Percentiles rank a stretch among this genome's conserved stretches.
phyloP scores from a whole-genome alignment of 2,888 invertebrate genomes.

The Crioceris asparagi region DNA sequence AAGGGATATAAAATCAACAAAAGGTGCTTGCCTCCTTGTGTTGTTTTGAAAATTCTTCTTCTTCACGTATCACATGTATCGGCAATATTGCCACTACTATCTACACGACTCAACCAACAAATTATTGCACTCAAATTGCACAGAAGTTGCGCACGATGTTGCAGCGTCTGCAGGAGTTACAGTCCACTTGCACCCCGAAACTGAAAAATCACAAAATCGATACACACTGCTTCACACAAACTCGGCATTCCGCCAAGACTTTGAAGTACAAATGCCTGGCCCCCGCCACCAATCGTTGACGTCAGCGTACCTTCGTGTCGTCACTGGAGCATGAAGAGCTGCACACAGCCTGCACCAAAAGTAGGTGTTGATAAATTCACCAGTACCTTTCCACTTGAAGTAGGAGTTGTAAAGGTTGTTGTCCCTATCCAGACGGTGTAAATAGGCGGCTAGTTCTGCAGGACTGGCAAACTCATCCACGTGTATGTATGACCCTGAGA shows the following conservation, averaged over 20 bases:
- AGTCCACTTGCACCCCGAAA: too few species aligned
- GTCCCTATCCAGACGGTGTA: conserved; percentile 74
- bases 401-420: conserved; percentile 89
- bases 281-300: conserved; percentile 92
- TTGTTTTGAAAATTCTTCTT: too few species aligned
- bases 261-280: conserved; percentile 63
- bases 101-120: too few species aligned
- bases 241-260: conserved; percentile 48
- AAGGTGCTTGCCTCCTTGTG: too few species aligned
- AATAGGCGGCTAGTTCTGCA: conserved; percentile 75
- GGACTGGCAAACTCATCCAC: conserved; percentile 90
- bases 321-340: conserved; percentile 59
- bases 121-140: too few species aligned
- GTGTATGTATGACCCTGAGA: conserved; percentile 84
- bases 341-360: conserved; percentile 89
- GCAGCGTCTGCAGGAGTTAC: too few species aligned
- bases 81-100: too few species aligned
- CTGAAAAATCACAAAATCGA: not conserved
- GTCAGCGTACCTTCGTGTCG: conserved; percentile 57
- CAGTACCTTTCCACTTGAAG: conserved; percentile 84
- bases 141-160: too few species aligned
- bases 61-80: too few species aligned
- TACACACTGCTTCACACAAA: conserved; percentile 15
- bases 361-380: conserved; percentile 92
- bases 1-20: too few species aligned